Percentiles rank a stretch among this genome's conserved stretches.
phyloP scores from a whole-genome alignment of 2,113 vertebrate species.

The Odocoileus hemionus region DNA sequence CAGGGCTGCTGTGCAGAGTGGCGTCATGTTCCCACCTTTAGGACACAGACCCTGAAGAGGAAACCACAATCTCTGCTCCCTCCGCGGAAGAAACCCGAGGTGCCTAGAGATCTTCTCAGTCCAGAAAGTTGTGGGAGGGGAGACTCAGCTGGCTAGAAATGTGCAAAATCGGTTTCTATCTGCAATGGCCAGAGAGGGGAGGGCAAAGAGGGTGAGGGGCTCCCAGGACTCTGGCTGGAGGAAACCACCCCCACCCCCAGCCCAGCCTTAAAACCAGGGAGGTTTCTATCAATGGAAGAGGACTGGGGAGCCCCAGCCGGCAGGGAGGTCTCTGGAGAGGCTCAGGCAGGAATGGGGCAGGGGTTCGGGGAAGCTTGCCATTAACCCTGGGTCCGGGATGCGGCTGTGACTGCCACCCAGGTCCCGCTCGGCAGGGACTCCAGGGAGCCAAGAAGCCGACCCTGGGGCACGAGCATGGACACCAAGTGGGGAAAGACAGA shows the following conservation, averaged over 20 bases:
- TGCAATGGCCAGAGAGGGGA: rapidly evolving
- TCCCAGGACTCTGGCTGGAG: rapidly evolving
- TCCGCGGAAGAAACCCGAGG: background rate
- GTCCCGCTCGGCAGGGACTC: background rate
- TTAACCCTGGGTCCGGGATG: background rate
- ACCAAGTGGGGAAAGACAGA: background rate
- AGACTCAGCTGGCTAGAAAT: background rate
- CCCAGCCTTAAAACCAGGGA: background rate
- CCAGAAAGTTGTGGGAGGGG: background rate
- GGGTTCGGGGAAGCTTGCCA: background rate
- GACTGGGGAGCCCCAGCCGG: background rate
- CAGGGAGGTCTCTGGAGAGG: background rate
- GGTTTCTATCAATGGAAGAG: background rate
- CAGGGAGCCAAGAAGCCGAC: background rate
- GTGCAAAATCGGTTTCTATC: too few relatives aligned
- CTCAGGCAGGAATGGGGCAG: background rate
- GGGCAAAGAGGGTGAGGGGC: too few relatives aligned
- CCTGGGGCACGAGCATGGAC: background rate
- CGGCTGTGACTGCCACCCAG: background rate
- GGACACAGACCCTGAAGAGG: too few relatives aligned
- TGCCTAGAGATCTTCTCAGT: background rate
- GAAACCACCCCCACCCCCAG: background rate
- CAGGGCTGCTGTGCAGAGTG: background rate
- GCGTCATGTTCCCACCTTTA: too few relatives aligned
- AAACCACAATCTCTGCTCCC: background rate